A percentile compares a stretch with the other conserved stretches of the same genome.
These are phyloP conservation scores for Sebastiscus tertius DNA, from an alignment of 2,797 vertebrate genomes.

Conservation along the genomic window DNA sequence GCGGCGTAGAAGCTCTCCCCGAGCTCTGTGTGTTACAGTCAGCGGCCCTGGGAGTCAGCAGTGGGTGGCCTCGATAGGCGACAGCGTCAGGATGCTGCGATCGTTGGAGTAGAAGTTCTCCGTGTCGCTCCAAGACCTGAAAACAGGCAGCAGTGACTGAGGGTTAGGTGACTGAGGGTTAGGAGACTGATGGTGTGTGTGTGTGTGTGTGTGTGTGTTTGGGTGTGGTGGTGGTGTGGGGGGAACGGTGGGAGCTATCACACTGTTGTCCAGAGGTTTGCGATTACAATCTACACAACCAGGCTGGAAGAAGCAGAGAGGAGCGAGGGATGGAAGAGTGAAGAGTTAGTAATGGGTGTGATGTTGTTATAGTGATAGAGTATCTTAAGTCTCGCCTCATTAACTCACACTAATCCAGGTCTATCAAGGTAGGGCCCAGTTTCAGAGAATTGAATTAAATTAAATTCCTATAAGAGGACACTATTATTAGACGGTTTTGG, in stretches of 20 bases:
- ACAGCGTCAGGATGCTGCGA: constrained; percentile 96
- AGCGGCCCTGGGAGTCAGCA: constrained; percentile 73
- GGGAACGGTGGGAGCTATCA: not conserved
- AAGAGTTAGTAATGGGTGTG: constrained; percentile 57
- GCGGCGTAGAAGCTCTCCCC: not conserved
- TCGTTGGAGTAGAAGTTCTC: constrained; percentile 94
- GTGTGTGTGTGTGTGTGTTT: constrained; percentile 5
- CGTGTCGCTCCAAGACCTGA: constrained; percentile 93
- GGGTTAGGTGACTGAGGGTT: constrained; percentile 63
- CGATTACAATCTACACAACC: not conserved
- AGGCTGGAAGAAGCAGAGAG: constrained; percentile 28
- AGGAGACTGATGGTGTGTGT: constrained; percentile 35
- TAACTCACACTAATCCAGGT: not conserved
- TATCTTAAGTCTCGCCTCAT: constrained; percentile 44
- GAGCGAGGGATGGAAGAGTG: constrained; percentile 43
- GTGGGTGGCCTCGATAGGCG: constrained; percentile 87
- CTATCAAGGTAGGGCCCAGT: no score
- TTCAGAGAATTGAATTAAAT: not conserved
- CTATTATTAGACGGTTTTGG: not conserved
- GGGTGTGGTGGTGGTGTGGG: not conserved
- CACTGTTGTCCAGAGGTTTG: not conserved
- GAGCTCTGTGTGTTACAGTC: constrained; percentile 29
- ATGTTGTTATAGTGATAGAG: constrained; percentile 47
- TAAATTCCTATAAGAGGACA: not conserved
- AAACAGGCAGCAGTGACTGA: constrained; percentile 86